Percentiles rank a stretch among this genome's conserved stretches.
Conservation (phyloP, 2,888 invertebrate genomes). For the Drosophila infuscata region DNA sequence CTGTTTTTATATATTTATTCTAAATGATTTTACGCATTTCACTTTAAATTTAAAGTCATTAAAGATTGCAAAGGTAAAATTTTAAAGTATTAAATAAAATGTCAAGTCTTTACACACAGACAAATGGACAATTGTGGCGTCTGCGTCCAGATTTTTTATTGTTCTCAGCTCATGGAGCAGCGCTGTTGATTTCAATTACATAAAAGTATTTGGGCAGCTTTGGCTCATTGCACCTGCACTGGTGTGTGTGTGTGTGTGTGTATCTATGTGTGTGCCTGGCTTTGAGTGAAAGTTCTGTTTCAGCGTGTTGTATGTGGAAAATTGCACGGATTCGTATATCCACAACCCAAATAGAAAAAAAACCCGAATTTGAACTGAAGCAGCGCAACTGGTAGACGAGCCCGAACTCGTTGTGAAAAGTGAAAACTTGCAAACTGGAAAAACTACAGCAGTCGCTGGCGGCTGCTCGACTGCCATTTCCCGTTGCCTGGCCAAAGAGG, state of each 20-base stretch:
- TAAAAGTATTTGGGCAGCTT: slow-evolving; percentile 61
- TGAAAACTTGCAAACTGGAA: slow-evolving; percentile 77
- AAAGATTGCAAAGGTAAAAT: neutral
- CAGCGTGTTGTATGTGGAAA: slow-evolving; percentile 49
- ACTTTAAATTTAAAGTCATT: neutral
- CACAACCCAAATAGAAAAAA: slow-evolving; percentile 1
- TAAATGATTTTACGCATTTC: neutral
- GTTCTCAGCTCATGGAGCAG: slow-evolving; percentile 57
- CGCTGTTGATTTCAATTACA: slow-evolving; percentile 57
- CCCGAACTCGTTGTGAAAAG: slow-evolving; percentile 72
- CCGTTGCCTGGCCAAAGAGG: slow-evolving; percentile 63
- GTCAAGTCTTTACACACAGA: neutral
- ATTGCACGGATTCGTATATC: slow-evolving; percentile 50
- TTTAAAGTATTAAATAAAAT: neutral
- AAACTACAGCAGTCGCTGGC: slow-evolving; percentile 56
- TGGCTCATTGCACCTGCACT: slow-evolving; percentile 67
- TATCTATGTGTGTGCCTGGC: slow-evolving; percentile 4
- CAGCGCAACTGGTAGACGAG: slow-evolving; percentile 10
- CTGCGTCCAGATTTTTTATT: slow-evolving; percentile 29
- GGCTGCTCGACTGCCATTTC: slow-evolving; percentile 56
- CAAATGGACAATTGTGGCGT: slow-evolving; percentile 7
- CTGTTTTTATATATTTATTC: neutral
- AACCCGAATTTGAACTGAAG: slow-evolving; percentile 14
- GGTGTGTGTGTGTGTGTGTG: slow-evolving; percentile 8
- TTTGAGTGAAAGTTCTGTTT: slow-evolving; percentile 69